Evolutionary conservation across 2,113 vertebrate species (phyloP).

Genomic region (Myanophis thanlyinensis): DNA sequence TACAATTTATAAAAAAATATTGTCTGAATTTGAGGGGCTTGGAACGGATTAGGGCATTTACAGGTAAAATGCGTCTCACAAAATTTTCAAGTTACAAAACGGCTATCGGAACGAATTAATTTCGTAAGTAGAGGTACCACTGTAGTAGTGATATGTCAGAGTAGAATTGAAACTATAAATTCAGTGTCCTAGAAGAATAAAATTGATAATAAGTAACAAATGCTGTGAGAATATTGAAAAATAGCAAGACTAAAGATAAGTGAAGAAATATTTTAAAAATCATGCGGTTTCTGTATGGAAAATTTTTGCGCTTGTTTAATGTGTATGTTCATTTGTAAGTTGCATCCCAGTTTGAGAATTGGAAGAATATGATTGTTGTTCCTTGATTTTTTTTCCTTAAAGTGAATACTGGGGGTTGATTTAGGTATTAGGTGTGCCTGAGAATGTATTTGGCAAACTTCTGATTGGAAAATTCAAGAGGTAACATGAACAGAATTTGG

Average conservation of each 20-base stretch:
- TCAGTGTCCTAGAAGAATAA: neutral
- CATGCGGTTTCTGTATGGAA: neutral
- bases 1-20: no score
- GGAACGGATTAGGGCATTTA: no score
- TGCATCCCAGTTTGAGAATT: neutral
- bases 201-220: neutral
- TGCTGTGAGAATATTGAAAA: neutral
- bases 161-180: neutral
- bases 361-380: neutral
- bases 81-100: no score
- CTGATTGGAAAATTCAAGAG: neutral
- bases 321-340: neutral
- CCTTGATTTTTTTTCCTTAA: neutral
- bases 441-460: neutral
- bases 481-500: neutral
- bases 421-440: neutral
- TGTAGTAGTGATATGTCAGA: neutral
- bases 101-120: no score
- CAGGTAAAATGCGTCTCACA: no score
- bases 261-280: neutral
- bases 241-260: neutral
- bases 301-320: neutral
- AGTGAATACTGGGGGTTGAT: neutral
- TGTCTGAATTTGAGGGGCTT: no score
- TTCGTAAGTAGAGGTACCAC: no score